Evolutionary conservation across 2,888 invertebrate genomes (phyloP).

Genomic region (Pristionchus arcanus): DNA sequence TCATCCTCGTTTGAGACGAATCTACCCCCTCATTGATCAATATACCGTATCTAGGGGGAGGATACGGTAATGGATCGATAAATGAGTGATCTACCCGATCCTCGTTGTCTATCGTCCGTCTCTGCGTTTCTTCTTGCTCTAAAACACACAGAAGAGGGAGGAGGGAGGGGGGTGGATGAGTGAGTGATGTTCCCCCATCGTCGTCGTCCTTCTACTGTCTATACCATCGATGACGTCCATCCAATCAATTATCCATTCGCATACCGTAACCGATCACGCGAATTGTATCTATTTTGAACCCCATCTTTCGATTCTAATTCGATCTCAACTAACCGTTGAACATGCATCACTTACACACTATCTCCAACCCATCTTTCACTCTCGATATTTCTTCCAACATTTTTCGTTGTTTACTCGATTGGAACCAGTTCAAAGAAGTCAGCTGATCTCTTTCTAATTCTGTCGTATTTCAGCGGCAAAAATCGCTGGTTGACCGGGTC

Average conservation of each 20-base stretch:
- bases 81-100: slow-evolving; percentile 35
- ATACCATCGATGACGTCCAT: neutral
- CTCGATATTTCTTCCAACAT: neutral
- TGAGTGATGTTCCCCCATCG: slow-evolving; percentile 42
- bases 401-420: slow-evolving; percentile 18
- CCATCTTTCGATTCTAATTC: too few species aligned
- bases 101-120: neutral
- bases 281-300: neutral
- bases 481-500: slow-evolving; percentile 13
- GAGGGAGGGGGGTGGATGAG: neutral
- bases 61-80: slow-evolving; percentile 24
- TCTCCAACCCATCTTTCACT: neutral
- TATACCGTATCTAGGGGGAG: neutral
- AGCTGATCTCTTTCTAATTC: slow-evolving; percentile 38
- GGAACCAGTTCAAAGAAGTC: neutral
- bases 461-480: slow-evolving; percentile 13
- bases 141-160: slow-evolving; percentile 51
- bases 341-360: slow-evolving; percentile 12
- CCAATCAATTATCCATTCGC: neutral
- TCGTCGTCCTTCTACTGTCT: slow-evolving; percentile 10
- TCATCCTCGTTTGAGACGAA: neutral
- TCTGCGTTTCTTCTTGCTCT: slow-evolving; percentile 51
- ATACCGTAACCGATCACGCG: neutral
- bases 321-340: neutral
- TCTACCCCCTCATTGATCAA: neutral